phyloP scores from a whole-genome alignment of 2,797 vertebrate species.

The Coccyzus lansbergi region DNA sequence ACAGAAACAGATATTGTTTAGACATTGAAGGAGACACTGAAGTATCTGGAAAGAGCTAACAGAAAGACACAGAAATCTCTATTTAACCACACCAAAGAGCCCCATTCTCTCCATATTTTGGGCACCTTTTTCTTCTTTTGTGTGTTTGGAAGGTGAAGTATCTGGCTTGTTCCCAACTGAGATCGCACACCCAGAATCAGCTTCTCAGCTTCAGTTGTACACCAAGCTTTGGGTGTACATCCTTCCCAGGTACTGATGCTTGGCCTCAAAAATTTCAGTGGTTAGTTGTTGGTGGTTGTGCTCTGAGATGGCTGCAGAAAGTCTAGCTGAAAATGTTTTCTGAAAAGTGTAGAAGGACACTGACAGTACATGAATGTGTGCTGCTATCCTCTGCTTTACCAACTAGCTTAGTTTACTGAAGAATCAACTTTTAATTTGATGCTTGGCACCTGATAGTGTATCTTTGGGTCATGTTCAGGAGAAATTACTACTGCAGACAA shows the following conservation, averaged over 20 bases:
- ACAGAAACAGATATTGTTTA: background rate
- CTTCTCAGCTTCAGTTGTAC: background rate
- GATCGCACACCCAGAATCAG: background rate
- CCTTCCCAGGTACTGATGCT: background rate
- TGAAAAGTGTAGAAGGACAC: background rate
- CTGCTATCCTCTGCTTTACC: background rate
- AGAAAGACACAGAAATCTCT: background rate
- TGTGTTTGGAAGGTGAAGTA: background rate
- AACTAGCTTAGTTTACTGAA: background rate
- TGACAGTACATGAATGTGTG: background rate
- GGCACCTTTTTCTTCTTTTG: background rate
- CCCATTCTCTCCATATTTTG: background rate
- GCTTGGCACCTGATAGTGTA: background rate
- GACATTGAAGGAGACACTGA: background rate
- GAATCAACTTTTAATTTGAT: background rate
- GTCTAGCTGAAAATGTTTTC: background rate
- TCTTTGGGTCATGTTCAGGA: background rate
- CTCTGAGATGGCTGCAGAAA: background rate
- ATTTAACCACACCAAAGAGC: slow-evolving; percentile 26
- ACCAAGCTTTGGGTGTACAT: background rate
- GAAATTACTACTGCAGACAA: background rate
- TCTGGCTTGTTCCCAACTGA: slow-evolving; percentile 6
- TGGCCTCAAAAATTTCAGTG: slow-evolving; percentile 20
- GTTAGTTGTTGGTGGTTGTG: background rate
- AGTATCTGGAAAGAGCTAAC: slow-evolving; percentile 1